Evolutionary conservation across 2,888 invertebrate species (phyloP), one percentile per base, ranked within the genome.

Genomic region (Erebia ligea): DNA sequence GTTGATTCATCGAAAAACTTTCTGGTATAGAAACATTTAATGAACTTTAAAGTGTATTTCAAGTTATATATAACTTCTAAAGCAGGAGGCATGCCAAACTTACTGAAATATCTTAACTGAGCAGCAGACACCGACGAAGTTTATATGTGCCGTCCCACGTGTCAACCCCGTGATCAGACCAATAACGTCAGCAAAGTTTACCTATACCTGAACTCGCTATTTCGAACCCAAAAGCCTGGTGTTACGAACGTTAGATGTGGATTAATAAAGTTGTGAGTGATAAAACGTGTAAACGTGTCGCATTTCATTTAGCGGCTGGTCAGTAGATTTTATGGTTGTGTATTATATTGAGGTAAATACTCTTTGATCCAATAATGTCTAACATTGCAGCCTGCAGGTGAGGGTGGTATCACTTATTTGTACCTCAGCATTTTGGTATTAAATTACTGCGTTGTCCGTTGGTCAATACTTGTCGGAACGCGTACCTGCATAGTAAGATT

Each of bases 101-200:
- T 68, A 59, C 52, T 25, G 21, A 57, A 52, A 79, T 80, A 82
- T 82, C 83, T 84, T 82, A 71, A 74, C 77, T 76, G 74, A 73
- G 76, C 76, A 76, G 74, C 84, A 84, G 85, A 82, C 86, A 87
- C 85, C 87, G 87, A 83, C 83, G 77, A 88, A 89, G 83, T 88
- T 87, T 80, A 82, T 77, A 83, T 81, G 80, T 79, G 75, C 78
- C 78, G 81, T 79, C 81, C 81, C 84, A 81, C 89, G 89, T 90
- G 89, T 86, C 89, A 86, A 86, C 80, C 81, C 78, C 76, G 83
- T 90, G 90, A 90, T 90, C 89, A 89, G 85, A 88, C 90, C 86
- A 90, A 90, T 90, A 88, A 86, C 71, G 75, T 74, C 71, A 63
- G 67, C 74, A 58, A 64, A 57, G 57, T 48, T 1, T 57, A 56